Evolutionary conservation across 2,888 invertebrate genomes (phyloP).

Genomic region (Tenthredo livida): DNA sequence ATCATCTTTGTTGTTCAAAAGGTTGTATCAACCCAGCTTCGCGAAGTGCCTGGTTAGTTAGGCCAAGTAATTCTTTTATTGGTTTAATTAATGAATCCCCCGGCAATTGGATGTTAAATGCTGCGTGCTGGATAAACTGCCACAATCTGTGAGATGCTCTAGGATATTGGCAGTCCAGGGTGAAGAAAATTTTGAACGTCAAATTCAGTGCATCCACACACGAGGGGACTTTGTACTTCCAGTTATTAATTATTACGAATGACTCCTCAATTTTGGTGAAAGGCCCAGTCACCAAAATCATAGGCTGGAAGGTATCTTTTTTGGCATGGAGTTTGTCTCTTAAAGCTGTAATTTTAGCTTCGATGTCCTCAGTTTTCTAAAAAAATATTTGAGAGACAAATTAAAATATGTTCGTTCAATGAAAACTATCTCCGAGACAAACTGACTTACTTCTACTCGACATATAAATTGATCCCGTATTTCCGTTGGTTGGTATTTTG

Average conservation of each 20-base stretch:
- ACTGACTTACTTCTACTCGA: neutral
- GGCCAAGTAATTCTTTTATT: slow-evolving; percentile 40
- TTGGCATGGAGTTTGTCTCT: neutral
- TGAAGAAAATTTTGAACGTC: too few species aligned
- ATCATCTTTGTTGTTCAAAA: slow-evolving; percentile 35
- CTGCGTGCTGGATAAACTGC: neutral
- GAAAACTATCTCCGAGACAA: neutral
- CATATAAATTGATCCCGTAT: neutral
- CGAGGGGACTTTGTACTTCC: slow-evolving; percentile 38
- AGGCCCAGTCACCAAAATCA: slow-evolving; percentile 45
- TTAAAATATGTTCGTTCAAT: neutral
- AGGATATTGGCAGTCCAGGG: too few species aligned
- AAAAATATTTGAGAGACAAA: neutral
- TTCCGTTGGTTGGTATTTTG: neutral
- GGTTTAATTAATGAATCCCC: slow-evolving; percentile 44
- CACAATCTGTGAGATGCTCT: too few species aligned
- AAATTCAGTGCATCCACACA: slow-evolving; percentile 40
- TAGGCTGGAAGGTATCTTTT: neutral
- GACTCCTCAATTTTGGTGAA: slow-evolving; percentile 42
- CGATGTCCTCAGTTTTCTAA: neutral
- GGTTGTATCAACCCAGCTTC: slow-evolving; percentile 22
- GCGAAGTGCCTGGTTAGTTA: slow-evolving; percentile 37
- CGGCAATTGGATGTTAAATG: slow-evolving; percentile 41
- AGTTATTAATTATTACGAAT: slow-evolving; percentile 36
- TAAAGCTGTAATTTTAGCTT: neutral